A percentile compares a stretch with the other conserved stretches of the same genome.
Evolutionary conservation across 2,888 invertebrate genomes (phyloP).

Genomic region (Eilema sororculum): DNA sequence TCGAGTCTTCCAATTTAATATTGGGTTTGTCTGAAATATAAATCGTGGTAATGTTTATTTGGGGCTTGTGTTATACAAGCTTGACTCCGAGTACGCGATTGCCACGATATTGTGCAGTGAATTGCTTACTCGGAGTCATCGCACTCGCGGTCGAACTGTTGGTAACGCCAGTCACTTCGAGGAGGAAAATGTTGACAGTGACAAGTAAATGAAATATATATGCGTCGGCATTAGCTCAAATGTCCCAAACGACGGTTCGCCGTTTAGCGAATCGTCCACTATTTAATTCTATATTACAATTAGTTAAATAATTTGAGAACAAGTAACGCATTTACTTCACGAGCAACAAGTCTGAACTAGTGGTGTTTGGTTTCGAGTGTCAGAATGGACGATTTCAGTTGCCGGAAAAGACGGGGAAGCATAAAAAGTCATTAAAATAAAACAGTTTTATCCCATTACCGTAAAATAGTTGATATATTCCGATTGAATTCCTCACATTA

Average conservation of each 20-base stretch:
- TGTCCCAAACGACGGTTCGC: slow-evolving; percentile 31
- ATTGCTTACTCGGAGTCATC: slow-evolving; percentile 42
- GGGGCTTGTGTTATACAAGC: slow-evolving; percentile 21
- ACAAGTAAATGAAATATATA: slow-evolving; percentile 47
- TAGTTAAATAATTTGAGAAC: slow-evolving; percentile 45
- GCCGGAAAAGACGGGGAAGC: slow-evolving; percentile 82
- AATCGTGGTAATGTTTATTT: slow-evolving; percentile 41
- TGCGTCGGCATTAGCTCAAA: slow-evolving; percentile 46
- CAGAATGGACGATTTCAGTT: slow-evolving; percentile 80
- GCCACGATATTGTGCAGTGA: slow-evolving; percentile 3
- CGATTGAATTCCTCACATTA: slow-evolving; percentile 55
- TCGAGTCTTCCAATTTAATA: slow-evolving; percentile 47
- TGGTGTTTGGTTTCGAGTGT: slow-evolving; percentile 79
- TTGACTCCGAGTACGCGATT: slow-evolving; percentile 39
- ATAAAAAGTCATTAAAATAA: slow-evolving; percentile 66
- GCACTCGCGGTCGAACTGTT: slow-evolving; percentile 52
- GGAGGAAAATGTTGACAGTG: slow-evolving; percentile 70
- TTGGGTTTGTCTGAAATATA: slow-evolving; percentile 26
- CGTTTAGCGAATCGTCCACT: slow-evolving; percentile 37
- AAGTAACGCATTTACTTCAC: slow-evolving; percentile 75
- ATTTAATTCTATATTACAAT: slow-evolving; percentile 50
- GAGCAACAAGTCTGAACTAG: slow-evolving; percentile 61
- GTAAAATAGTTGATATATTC: slow-evolving; percentile 69
- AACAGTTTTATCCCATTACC: slow-evolving; percentile 62
- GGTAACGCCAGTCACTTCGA: slow-evolving; percentile 48